Evolutionary conservation across 1,140 invertebrate species (phyloP).

Genomic region (Zaprionus tsacasi): DNA sequence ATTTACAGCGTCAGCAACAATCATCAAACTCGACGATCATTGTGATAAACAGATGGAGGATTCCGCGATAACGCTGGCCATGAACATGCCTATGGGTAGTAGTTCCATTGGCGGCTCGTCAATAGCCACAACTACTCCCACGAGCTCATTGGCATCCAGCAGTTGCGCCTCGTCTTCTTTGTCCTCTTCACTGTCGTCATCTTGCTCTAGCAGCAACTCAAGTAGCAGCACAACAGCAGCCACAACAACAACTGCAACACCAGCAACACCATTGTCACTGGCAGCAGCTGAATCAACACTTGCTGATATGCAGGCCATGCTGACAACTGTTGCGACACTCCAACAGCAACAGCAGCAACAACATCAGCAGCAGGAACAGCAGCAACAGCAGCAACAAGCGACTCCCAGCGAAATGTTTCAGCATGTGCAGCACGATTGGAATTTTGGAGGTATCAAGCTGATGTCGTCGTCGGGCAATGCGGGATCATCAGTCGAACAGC

Average conservation of each 20-base stretch:
- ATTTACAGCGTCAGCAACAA: slow-evolving; percentile 44
- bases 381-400: slow-evolving; percentile 47
- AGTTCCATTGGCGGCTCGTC: slow-evolving; percentile 36
- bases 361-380: slow-evolving; percentile 62
- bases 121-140: slow-evolving; percentile 26
- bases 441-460: slow-evolving; percentile 78
- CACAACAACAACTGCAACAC: slow-evolving; percentile 33
- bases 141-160: slow-evolving; percentile 43
- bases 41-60: slow-evolving; percentile 69
- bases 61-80: slow-evolving; percentile 30
- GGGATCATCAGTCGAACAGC: slow-evolving; percentile 35
- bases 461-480: slow-evolving; percentile 39
- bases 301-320: slow-evolving; percentile 65
- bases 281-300: slow-evolving; percentile 53
- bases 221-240: slow-evolving; percentile 62
- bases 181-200: slow-evolving; percentile 65
- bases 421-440: slow-evolving; percentile 83
- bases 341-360: slow-evolving; percentile 65
- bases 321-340: slow-evolving; percentile 58
- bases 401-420: slow-evolving; percentile 73
- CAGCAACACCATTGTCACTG: slow-evolving; percentile 45
- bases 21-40: slow-evolving; percentile 53
- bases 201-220: slow-evolving; percentile 69
- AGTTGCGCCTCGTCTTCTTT: slow-evolving; percentile 64
- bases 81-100: slow-evolving; percentile 50